Base-by-base conservation (phyloP, 2,888 invertebrate species). In the Mythimna impura region DNA sequence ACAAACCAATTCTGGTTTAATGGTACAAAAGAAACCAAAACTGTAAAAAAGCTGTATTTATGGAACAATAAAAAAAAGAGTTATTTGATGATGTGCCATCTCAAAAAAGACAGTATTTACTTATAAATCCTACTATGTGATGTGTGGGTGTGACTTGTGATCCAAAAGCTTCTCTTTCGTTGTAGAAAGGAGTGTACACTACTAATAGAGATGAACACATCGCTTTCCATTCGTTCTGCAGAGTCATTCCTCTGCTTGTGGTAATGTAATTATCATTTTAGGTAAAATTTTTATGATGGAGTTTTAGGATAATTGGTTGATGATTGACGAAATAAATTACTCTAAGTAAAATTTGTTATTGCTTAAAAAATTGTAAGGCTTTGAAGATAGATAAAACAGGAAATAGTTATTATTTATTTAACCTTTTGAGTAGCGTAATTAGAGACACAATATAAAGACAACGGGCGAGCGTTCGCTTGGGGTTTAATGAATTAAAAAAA, bases 211-310 rank as follows among this genome's bases (percentile, higher is more conserved):
- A 62, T 43, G 9, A 52, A 36, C 10, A 58, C 36, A 52, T 43
- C 1, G n/a, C 80, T 77, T 73, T 76, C 61, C 34, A 66, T 30
- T 20, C 30, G 47, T 71, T 78, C 57, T 30, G 73, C 54, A 12
- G n/a, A 25, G 17, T 79, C 73, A 65, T 73, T 22, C 30, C 10
- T 12, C 12, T 14, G 30, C 61, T 58, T 30, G 22, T 47, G 20
- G 22, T 17, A 76, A 43, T 20, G 5, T 17, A 9, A n/a, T 66
- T 17, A 58, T 34, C 12, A 25, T 17, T 75, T 70, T 40, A 54
- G 12, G 30, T 47, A 54, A 47, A 54, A 25, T 61, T 61, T 50
- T 12, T 30, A 71, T 9, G n/a, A 40, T 34, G 7, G 1, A 14
- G 1, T 30, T 43, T 7, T 9, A 62, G n/a, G n/a, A 12, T 57